Conservation (phyloP, 2,113 vertebrate species). For the Phocoena phocoena region DNA sequence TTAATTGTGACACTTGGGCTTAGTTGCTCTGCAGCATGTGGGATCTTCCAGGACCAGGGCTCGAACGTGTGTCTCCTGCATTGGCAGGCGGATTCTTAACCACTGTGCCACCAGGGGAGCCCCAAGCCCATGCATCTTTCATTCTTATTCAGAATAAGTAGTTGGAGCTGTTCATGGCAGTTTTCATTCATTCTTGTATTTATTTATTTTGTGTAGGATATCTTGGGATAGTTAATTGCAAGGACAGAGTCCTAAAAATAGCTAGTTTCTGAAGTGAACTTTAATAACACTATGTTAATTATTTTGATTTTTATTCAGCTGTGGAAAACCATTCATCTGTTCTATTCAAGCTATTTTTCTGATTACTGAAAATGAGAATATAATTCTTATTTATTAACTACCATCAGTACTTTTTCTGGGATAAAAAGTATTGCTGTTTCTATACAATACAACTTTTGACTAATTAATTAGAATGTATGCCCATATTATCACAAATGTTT, state of each 20-base stretch:
- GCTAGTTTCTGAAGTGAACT: constrained; percentile 51
- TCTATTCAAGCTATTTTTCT: constrained; percentile 68
- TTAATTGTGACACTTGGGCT: no score
- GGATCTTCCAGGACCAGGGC: no score
- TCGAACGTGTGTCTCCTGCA: no score
- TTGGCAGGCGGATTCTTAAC: no score
- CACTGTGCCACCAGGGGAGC: no score
- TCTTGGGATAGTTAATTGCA: constrained; percentile 62
- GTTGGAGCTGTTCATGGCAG: not conserved
- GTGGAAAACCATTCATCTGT: constrained; percentile 61
- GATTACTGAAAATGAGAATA: constrained; percentile 63
- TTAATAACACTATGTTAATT: constrained; percentile 61
- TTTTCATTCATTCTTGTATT: not conserved
- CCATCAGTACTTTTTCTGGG: constrained; percentile 40
- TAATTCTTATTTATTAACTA: constrained; percentile 73
- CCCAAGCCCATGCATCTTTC: not conserved
- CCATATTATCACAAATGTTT: constrained; percentile 58
- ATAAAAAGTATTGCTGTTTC: constrained; percentile 58
- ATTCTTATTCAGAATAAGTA: constrained; percentile 47
- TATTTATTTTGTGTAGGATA: constrained; percentile 21
- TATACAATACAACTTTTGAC: constrained; percentile 55
- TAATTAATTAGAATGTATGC: constrained; percentile 71
- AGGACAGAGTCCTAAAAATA: constrained; percentile 58
- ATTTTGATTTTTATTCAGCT: constrained; percentile 70
- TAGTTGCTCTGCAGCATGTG: no score